Conservation (phyloP, 2,888 invertebrate species). For the Pyrochroa serraticornis region DNA sequence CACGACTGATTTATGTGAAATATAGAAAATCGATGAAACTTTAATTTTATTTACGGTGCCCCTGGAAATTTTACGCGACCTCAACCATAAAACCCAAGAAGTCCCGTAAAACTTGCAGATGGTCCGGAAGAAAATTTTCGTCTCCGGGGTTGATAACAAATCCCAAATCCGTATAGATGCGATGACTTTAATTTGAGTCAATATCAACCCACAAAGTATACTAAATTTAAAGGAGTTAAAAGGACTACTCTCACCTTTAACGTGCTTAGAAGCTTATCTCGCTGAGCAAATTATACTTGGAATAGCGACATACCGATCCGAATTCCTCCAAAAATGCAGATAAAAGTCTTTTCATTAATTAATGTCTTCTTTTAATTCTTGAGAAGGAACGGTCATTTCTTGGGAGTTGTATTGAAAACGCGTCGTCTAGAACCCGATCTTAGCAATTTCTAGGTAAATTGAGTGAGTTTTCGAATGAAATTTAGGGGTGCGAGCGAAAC, state of each 20-base stretch:
- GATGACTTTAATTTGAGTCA: conserved; percentile 40
- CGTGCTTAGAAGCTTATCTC: conserved; percentile 36
- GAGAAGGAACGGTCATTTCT: too few relatives aligned
- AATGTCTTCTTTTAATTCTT: too few relatives aligned
- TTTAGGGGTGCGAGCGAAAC: too few relatives aligned
- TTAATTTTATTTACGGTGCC: conserved; percentile 22
- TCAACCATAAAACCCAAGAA: conserved; percentile 21
- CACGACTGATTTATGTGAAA: not conserved
- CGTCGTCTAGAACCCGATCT: too few relatives aligned
- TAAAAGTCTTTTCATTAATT: too few relatives aligned
- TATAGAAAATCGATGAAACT: conserved; percentile 5
- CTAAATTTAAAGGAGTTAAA: conserved; percentile 43
- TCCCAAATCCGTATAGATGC: conserved; percentile 33
- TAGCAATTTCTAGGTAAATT: too few relatives aligned
- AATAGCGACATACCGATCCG: conserved; percentile 32
- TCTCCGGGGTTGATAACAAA: conserved; percentile 32
- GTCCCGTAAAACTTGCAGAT: conserved; percentile 25
- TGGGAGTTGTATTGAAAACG: too few relatives aligned
- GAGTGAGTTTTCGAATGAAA: too few relatives aligned
- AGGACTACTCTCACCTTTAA: conserved; percentile 42
- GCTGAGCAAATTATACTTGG: conserved; percentile 39
- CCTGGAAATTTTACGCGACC: conserved; percentile 19
- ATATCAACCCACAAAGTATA: conserved; percentile 39
- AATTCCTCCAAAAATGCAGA: conserved; percentile 5
- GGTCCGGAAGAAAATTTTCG: conserved; percentile 22